Conservation (phyloP, 2,797 vertebrate species). For the Pipistrellus pipistrellus region DNA sequence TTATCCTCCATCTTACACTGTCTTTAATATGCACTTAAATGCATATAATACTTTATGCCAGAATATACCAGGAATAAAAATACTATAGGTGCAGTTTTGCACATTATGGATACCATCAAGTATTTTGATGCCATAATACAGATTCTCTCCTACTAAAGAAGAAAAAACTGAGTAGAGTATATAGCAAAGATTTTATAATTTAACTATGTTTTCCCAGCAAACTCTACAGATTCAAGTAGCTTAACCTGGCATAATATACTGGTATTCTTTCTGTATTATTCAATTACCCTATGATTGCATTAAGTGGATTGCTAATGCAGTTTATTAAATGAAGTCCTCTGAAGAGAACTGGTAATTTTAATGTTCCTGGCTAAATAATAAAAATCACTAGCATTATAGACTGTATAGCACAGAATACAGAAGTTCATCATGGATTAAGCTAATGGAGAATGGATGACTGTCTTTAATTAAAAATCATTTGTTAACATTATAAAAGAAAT, state of each 20-base stretch:
- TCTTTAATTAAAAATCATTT: constrained; percentile 60
- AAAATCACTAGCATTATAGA: constrained; percentile 1
- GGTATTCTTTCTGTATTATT: neutral
- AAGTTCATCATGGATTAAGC: constrained; percentile 1
- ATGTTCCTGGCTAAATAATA: constrained; percentile 44
- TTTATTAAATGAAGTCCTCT: constrained; percentile 38
- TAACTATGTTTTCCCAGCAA: constrained; percentile 35
- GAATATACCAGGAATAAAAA: constrained; percentile 53
- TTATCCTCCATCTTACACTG: neutral
- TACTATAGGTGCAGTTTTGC: constrained; percentile 11
- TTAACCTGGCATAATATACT: neutral
- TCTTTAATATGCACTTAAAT: constrained; percentile 45
- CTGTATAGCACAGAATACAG: neutral
- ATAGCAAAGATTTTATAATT: constrained; percentile 3
- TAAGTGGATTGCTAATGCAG: constrained; percentile 9
- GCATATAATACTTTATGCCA: constrained; percentile 22
- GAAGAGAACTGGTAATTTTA: constrained; percentile 37
- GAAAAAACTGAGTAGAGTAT: constrained; percentile 5
- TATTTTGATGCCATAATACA: neutral
- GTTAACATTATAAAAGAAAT: constrained; percentile 55
- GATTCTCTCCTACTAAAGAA: neutral
- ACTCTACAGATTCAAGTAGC: constrained; percentile 6
- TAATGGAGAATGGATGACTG: neutral
- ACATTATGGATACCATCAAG: neutral
- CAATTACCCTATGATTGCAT: constrained; percentile 32